Percentiles rank a stretch among this genome's conserved stretches.
Evolutionary conservation across 2,797 vertebrate species (phyloP).

Genomic region (Coluber constrictor): DNA sequence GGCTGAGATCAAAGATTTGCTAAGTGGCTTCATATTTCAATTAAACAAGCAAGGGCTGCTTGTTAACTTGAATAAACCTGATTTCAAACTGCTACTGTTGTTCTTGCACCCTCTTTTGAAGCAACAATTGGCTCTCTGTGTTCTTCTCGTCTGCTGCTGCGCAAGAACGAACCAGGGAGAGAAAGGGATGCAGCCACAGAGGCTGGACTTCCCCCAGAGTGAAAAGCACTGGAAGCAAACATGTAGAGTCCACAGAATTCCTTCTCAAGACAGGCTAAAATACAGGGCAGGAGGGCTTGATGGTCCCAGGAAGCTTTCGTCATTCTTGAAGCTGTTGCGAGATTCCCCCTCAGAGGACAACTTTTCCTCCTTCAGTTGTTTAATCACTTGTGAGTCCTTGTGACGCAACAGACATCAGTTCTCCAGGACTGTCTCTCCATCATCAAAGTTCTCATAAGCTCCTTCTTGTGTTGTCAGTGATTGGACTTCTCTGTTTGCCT

Average conservation of each 20-base stretch:
- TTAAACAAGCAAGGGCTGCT: neutral
- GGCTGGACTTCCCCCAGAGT: neutral
- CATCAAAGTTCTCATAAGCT: neutral
- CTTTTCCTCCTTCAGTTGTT: neutral
- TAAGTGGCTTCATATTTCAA: neutral
- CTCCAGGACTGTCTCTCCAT: neutral
- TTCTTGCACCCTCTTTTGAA: neutral
- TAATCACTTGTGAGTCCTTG: neutral
- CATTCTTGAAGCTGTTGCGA: neutral
- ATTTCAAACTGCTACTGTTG: neutral
- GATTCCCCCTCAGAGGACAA: neutral
- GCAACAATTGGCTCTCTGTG: neutral
- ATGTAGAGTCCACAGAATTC: too few species aligned
- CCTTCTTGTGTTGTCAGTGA: neutral
- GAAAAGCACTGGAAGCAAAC: neutral
- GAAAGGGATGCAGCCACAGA: neutral
- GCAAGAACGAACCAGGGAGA: neutral
- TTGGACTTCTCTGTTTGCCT: neutral
- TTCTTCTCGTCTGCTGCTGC: neutral
- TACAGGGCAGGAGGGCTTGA: neutral
- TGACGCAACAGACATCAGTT: neutral
- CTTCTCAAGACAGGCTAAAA: neutral
- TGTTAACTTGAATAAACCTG: neutral
- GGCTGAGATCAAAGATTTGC: neutral
- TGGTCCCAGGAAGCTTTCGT: neutral